phyloP scores from a whole-genome alignment of 2,113 vertebrate genomes.

The Rallus limicola region DNA sequence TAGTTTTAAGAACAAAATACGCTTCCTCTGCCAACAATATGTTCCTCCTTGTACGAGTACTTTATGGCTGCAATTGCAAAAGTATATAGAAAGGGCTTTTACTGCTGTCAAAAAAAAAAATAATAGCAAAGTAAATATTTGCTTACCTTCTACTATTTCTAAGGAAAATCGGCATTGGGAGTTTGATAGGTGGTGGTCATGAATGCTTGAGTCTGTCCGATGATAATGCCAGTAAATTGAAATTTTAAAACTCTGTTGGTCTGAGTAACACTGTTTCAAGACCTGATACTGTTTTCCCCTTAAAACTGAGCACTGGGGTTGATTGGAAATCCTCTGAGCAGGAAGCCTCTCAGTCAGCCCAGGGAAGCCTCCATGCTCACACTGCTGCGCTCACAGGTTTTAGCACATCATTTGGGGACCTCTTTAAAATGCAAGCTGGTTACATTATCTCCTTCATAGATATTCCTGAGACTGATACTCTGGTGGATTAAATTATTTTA shows the following conservation, averaged over 20 bases:
- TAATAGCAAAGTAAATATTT: neutral
- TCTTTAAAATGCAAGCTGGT: neutral
- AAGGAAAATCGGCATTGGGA: neutral
- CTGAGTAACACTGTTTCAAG: neutral
- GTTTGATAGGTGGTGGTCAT: neutral
- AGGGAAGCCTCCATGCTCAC: neutral
- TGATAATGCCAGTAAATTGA: neutral
- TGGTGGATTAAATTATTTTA: conserved; percentile 34
- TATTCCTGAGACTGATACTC: neutral
- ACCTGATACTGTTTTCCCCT: neutral
- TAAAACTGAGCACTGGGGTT: neutral
- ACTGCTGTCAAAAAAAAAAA: neutral
- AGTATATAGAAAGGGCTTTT: neutral
- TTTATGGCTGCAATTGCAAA: neutral
- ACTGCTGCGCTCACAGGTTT: neutral
- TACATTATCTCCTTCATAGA: neutral
- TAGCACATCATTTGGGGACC: neutral
- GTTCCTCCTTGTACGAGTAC: neutral
- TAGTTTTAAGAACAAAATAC: conserved; percentile 30
- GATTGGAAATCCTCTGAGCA: neutral
- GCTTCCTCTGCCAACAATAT: conserved; percentile 1
- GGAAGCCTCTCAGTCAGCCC: too few relatives aligned
- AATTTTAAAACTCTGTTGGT: neutral
- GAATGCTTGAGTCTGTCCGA: neutral
- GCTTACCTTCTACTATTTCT: neutral